These are phyloP conservation scores for Leptura quadrifasciata DNA, from an alignment of 2,888 invertebrate species.

Conservation along the genomic window DNA sequence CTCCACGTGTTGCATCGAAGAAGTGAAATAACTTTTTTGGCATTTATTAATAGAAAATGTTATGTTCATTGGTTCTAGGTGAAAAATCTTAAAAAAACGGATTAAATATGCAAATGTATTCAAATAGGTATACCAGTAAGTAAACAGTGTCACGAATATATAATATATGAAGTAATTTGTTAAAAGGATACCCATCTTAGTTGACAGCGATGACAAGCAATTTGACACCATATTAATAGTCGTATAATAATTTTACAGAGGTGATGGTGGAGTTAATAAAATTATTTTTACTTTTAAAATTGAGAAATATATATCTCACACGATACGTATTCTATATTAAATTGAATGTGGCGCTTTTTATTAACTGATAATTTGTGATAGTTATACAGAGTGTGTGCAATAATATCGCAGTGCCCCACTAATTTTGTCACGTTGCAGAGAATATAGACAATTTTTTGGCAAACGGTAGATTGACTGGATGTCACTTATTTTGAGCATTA, in stretches of 20 bases:
- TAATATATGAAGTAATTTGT: conserved; percentile 12
- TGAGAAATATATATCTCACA: too few relatives aligned
- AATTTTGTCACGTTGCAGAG: too few relatives aligned
- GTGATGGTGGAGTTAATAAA: background rate
- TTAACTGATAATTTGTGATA: too few relatives aligned
- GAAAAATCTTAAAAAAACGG: background rate
- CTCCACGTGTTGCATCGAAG: conserved; percentile 26
- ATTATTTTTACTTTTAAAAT: background rate
- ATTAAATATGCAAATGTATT: conserved; percentile 16
- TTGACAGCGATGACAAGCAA: conserved; percentile 1
- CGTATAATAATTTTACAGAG: background rate
- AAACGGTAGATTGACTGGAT: too few relatives aligned
- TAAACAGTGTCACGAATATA: background rate
- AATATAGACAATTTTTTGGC: too few relatives aligned
- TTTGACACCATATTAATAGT: background rate
- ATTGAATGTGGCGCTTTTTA: too few relatives aligned
- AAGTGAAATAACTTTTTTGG: conserved; percentile 2
- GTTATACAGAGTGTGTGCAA: too few relatives aligned
- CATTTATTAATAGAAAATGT: conserved; percentile 20
- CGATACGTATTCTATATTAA: too few relatives aligned
- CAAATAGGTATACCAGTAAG: conserved; percentile 6
- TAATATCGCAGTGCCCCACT: too few relatives aligned
- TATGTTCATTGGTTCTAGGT: background rate
- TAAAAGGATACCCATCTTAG: background rate
- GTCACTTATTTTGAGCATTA: too few relatives aligned